A percentile compares a stretch with the other conserved stretches of the same genome.
Evolutionary conservation across 2,113 vertebrate species (phyloP).

Genomic region (Chiloscyllium plagiosum): DNA sequence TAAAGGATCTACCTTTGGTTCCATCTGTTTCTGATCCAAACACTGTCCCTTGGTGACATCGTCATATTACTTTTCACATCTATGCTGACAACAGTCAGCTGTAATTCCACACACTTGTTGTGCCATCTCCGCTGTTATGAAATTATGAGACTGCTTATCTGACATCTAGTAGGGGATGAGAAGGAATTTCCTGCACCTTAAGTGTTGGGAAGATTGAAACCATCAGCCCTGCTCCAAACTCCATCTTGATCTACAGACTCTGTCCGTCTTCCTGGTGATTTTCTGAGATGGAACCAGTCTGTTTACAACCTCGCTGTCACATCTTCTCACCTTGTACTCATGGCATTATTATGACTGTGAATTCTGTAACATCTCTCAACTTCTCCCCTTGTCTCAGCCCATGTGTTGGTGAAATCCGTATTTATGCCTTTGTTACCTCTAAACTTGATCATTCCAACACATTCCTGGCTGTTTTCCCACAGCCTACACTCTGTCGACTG

Average conservation of each 20-base stretch:
- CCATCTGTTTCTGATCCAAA: background rate
- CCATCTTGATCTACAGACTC: background rate
- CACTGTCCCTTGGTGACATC: background rate
- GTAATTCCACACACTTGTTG: background rate
- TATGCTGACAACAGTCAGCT: background rate
- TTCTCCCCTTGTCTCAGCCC: no score
- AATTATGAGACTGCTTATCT: background rate
- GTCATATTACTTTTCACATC: background rate
- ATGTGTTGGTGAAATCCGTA: no score
- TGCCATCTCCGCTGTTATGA: background rate
- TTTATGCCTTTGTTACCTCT: no score
- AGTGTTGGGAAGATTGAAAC: background rate
- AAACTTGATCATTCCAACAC: no score
- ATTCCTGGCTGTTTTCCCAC: no score
- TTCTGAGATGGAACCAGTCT: background rate
- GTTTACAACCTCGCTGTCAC: background rate
- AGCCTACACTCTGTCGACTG: no score
- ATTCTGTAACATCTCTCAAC: no score
- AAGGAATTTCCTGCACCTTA: background rate
- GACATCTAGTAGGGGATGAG: background rate
- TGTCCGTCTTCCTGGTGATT: background rate
- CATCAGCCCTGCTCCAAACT: background rate
- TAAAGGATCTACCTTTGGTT: background rate
- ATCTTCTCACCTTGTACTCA: background rate
- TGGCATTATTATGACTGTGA: background rate